Evolutionary conservation across 2,797 vertebrate species (phyloP).

Genomic region (Nannoperca australis): DNA sequence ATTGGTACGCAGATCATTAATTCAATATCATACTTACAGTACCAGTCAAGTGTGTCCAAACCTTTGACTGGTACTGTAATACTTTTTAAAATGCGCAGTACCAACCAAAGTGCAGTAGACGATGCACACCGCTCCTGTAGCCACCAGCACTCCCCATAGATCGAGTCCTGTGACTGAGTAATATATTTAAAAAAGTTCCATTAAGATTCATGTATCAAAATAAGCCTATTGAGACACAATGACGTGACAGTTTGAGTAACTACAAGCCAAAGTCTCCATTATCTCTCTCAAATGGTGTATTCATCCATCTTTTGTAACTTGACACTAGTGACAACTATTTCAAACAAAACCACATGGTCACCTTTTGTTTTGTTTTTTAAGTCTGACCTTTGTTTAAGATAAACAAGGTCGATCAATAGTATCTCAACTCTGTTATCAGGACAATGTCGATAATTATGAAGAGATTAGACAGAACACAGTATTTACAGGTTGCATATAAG

Average conservation of each 20-base stretch:
- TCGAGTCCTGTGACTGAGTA: constrained; percentile 85
- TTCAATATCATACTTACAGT: neutral
- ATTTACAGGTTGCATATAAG: neutral
- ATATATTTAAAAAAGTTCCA: neutral
- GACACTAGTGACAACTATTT: neutral
- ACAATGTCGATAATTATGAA: neutral
- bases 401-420: neutral
- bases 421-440: neutral
- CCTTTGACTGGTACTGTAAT: neutral
- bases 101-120: constrained; percentile 88
- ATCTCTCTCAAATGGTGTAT: neutral
- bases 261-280: neutral
- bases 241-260: neutral
- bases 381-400: neutral
- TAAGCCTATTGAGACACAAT: neutral
- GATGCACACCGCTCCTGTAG: constrained; percentile 87
- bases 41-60: too few relatives aligned
- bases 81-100: constrained; percentile 42
- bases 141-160: constrained; percentile 88
- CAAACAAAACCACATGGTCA: neutral
- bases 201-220: neutral
- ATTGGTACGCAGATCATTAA: neutral
- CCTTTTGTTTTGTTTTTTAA: neutral
- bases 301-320: neutral
- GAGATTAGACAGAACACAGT: neutral